Conservation (phyloP, 2,888 invertebrate species). For the Euproctis similis region DNA sequence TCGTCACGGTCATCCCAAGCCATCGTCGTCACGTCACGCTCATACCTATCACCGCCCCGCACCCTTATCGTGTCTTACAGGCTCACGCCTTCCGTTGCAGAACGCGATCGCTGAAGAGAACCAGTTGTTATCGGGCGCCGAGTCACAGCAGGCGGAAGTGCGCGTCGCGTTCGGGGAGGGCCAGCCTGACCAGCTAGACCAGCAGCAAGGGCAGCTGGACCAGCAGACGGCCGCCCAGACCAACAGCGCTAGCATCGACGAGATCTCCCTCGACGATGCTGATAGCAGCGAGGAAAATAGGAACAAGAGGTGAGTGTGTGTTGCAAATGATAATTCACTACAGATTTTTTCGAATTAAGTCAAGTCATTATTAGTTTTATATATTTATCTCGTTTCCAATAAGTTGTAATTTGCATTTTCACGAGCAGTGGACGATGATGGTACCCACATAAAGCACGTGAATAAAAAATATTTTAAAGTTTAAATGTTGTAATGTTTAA, state of each 20-base stretch:
- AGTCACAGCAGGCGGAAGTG: slow-evolving; percentile 78
- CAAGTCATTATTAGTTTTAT: too few species aligned
- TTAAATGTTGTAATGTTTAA: too few species aligned
- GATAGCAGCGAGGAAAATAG: slow-evolving; percentile 85
- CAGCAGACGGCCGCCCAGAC: slow-evolving; percentile 76
- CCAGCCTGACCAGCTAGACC: slow-evolving; percentile 30
- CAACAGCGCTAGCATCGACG: slow-evolving; percentile 79
- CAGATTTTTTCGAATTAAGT: too few species aligned
- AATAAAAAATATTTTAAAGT: too few species aligned
- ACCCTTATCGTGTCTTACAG: slow-evolving; percentile 5
- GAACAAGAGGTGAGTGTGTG: slow-evolving; percentile 79
- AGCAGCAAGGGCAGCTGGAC: slow-evolving; percentile 41
- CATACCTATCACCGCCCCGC: slow-evolving; percentile 17
- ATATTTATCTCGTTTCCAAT: too few species aligned
- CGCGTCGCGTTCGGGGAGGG: slow-evolving; percentile 75
- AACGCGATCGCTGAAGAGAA: slow-evolving; percentile 63
- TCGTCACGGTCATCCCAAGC: slow-evolving; percentile 24
- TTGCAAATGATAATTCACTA: too few species aligned
- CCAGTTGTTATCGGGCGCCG: slow-evolving; percentile 70
- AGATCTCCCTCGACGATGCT: slow-evolving; percentile 81
- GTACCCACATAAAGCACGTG: too few species aligned
- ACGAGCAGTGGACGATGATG: too few species aligned
- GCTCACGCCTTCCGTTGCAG: slow-evolving; percentile 33
- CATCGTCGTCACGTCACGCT: slow-evolving; percentile 19
- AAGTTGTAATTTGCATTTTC: too few species aligned